A percentile compares a stretch with the other conserved stretches of the same genome.
phyloP scores from a whole-genome alignment of 2,888 invertebrate species.

The Chrysomela aeneicollis region DNA sequence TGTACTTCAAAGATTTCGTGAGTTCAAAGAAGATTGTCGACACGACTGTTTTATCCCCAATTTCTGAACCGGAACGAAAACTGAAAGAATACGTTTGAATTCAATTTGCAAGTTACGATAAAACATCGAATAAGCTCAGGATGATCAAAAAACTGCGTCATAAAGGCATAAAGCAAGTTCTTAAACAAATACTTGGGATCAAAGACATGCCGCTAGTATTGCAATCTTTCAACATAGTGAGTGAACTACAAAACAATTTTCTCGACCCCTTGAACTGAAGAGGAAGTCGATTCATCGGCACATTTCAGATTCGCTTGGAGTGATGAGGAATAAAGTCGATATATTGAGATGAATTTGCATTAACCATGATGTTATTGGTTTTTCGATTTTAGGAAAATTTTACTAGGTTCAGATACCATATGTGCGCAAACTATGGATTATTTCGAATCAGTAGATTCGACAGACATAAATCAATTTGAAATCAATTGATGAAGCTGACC shows the following conservation, averaged over 20 bases:
- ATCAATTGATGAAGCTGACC: too few species aligned
- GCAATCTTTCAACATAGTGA: slow-evolving; percentile 31
- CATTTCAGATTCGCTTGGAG: not conserved
- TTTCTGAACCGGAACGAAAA: slow-evolving; percentile 23
- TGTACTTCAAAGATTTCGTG: not conserved
- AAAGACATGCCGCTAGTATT: slow-evolving; percentile 31
- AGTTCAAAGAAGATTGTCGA: not conserved
- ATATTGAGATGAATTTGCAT: not conserved
- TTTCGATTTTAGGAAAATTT: too few species aligned
- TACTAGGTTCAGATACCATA: too few species aligned
- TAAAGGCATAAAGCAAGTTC: slow-evolving; percentile 38
- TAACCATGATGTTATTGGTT: too few species aligned
- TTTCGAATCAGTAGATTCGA: too few species aligned
- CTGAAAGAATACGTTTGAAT: slow-evolving; percentile 17
- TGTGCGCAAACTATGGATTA: too few species aligned
- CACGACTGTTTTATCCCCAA: slow-evolving; percentile 16
- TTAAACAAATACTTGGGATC: slow-evolving; percentile 38
- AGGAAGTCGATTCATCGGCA: slow-evolving; percentile 6
- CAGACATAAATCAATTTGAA: too few species aligned
- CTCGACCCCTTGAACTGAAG: not conserved
- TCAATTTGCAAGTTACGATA: slow-evolving; percentile 25
- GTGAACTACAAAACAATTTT: slow-evolving; percentile 18
- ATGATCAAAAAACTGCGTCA: slow-evolving; percentile 29
- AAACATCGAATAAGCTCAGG: slow-evolving; percentile 32
- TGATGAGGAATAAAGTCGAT: not conserved